Evolutionary conservation across 2,797 vertebrate genomes (phyloP), one percentile per base, ranked within the genome.

Genomic region (Falco novaeseelandiae): DNA sequence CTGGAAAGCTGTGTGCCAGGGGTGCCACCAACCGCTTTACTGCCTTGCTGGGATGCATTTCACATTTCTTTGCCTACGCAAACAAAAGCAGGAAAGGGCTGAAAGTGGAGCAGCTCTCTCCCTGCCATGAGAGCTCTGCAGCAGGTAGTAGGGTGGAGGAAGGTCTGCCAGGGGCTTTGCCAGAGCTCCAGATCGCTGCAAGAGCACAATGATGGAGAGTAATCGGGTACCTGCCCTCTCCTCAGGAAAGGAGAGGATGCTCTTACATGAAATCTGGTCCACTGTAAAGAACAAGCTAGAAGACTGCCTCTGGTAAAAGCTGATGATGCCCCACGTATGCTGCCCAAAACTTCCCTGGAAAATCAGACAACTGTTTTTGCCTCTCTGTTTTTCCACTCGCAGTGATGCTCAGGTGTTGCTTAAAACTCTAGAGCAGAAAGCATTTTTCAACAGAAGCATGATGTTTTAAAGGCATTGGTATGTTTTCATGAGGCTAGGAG

Each of bases 401-500:
- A 58, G 52, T 27, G 70, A 91, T 87, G 58, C 51, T 91, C 59
- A 83, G 83, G 85, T 57, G 55, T 23, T 57, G 48, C 81, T 93
- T 65, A 6, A 38, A 83, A 83, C 15, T 73, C 27, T 67, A 67
- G 63, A 70, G 42, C 69, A 93, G 48, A 81, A 83, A 34, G 2
- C 29, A 7, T 48, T 65, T 79, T 62, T 14, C 78, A 57, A 2
- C 49, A 74, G 83, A 27, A 89, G 25, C 34, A 8, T 2, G 58
- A 59, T 9, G 34, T 85, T 93, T 84, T 59, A 25, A 58, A 96
- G 88, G 74, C 89, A 83, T 69, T 63, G 61, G 78, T 57, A 42
- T 87, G 80, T 84, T 93, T 94, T 80, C 70, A 92, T 63, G 80
- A 95, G 83, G 83, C 81, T 71, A 87, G 77, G 55, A 96, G 86